Evolutionary conservation across 2,113 vertebrate genomes (phyloP), one percentile per base, ranked within the genome.

Genomic region (Melanostigma gelatinosum): DNA sequence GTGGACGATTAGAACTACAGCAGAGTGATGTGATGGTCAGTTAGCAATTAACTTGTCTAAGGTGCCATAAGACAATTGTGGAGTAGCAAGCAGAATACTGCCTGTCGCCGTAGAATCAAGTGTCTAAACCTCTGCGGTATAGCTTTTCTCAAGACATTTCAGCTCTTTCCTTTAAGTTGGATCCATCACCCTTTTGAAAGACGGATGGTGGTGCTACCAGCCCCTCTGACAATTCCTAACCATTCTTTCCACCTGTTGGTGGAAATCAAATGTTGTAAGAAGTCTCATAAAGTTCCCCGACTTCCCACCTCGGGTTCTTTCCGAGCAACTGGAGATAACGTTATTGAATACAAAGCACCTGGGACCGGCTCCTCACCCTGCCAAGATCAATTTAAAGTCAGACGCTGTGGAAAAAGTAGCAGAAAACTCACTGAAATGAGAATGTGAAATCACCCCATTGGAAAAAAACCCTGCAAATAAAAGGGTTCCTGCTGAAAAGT

Each of bases 291-390:
- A 60, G 61, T 64, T 81, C 58, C 34, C 55, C 8, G 54, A 83
- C 75, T 83, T 62, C 52, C 83, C 75, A 73, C 86, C 76, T 79
- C 48, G 20, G 80, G 63, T 87, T 84, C 61, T 68, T 46, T 72
- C 48, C 3, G 42, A 82, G 78, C 64, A 79, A 67, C 64, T 66
- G 50, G 18, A 84, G 80, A 84, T 84, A 87, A 88, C 81, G 52
- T 85, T 80, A 81, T 82, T 84, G 82, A 75, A 84, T 88, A 80
- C 52, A 81, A 83, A 83, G 42, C 80, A 78, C 75, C 70, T n/a
- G 46, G 29, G 77, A 75, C 50, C 0, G 10, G 57, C 75, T 79
- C n/a, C 52, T 80, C 60, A 61, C 46, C 29, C 81, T 85, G 75
- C 74, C 67, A 70, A 76, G 76, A 89, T 89, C 76, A 71, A 80